Base-by-base conservation (phyloP, 2,888 invertebrate species). In the Folsomia candida region DNA sequence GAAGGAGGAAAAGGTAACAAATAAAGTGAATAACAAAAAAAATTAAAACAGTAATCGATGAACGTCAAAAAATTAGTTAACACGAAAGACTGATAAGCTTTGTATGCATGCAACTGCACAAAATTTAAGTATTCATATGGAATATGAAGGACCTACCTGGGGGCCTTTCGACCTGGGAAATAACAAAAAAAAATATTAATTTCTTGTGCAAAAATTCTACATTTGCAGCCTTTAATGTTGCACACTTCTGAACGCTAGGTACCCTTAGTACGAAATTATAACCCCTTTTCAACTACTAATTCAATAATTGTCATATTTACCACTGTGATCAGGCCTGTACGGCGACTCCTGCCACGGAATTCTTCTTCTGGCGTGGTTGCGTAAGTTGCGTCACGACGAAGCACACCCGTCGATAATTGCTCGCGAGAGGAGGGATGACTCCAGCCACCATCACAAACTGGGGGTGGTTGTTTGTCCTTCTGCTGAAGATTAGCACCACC, bases 401-500 rank as follows among this genome's bases (percentile, higher is more conserved):
- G 66, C 61, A 79, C 76, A 22, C 80, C 80, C 61, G 79, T 79
- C 47, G 77, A 77, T n/a, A 80, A 71, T 66, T 80, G 80, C 66
- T 80, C 80, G 28, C 80, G 65, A 2, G 77, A 77, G 1, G 78
- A 78, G 9, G 80, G 80, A 70, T 80, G 80, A 68, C 79, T 79
- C 80, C 80, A 80, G 14, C 79, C 79, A 28, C 79, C 80, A 61
- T 80, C 80, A 70, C 75, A 73, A 14, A 67, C 67, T 27, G 72
- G 59, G 59, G 76, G 74, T 62, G 72, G 76, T 64, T 78, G 77
- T 65, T 80, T 80, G 24, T 80, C 79, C 47, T 80, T 79, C 67
- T 78, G 79, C 79, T 92, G 92, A 77, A 96, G 88, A 85, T 96
- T 94, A 68, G 96, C 95, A 69, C 96, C 96, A 79, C 97, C 97